Percentiles rank a stretch among this genome's conserved stretches.
These are phyloP conservation scores for Melitaea athalia DNA, from an alignment of 2,888 invertebrate genomes.

Conservation along the genomic window DNA sequence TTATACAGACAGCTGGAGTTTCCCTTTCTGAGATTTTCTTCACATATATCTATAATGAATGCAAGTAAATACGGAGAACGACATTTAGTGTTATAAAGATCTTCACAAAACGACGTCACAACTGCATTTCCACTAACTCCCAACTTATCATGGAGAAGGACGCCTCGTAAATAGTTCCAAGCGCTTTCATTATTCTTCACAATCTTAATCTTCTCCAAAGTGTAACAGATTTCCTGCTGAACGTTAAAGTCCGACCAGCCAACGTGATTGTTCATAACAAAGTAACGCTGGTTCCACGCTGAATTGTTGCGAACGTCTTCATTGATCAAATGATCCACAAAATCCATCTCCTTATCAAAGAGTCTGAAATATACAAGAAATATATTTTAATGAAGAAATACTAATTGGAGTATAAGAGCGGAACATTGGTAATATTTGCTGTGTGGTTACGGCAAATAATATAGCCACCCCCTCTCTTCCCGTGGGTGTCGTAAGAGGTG, in stretches of 20 bases:
- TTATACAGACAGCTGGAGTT: slow-evolving; percentile 80
- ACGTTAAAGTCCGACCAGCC: slow-evolving; percentile 91
- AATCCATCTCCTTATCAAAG: slow-evolving; percentile 92
- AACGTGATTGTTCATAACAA: slow-evolving; percentile 90
- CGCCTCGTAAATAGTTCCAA: slow-evolving; percentile 97
- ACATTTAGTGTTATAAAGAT: slow-evolving; percentile 87
- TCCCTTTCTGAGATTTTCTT: slow-evolving; percentile 85
- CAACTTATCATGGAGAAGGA: slow-evolving; percentile 83
- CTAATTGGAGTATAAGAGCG: not conserved
- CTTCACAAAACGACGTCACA: slow-evolving; percentile 87
- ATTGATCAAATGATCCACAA: slow-evolving; percentile 88
- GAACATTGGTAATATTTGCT: too few relatives aligned
- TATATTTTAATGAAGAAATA: not conserved
- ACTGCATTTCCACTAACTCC: slow-evolving; percentile 84
- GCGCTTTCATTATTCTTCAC: slow-evolving; percentile 98
- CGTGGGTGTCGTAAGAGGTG: too few relatives aligned
- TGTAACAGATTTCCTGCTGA: slow-evolving; percentile 90
- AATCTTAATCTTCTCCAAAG: slow-evolving; percentile 89
- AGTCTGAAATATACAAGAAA: slow-evolving; percentile 80
- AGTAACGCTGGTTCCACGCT: slow-evolving; percentile 99
- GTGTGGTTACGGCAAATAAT: too few relatives aligned
- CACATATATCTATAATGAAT: slow-evolving; percentile 91
- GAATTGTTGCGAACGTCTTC: slow-evolving; percentile 98
- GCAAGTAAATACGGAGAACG: slow-evolving; percentile 91
- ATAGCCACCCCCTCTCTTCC: too few relatives aligned